Conservation (phyloP, 2,113 vertebrate genomes). For the Perccottus glenii region DNA sequence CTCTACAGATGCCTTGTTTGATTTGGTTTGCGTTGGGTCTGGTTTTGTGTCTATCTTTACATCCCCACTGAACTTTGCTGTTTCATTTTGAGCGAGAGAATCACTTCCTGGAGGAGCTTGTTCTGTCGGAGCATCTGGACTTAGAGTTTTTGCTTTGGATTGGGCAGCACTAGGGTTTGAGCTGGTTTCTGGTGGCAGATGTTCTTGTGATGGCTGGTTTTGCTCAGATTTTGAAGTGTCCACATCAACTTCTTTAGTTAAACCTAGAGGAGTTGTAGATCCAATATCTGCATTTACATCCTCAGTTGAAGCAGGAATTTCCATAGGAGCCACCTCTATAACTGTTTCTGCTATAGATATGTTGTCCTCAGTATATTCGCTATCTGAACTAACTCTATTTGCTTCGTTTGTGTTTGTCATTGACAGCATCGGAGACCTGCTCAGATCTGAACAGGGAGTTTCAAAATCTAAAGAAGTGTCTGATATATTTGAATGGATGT, state of each 20-base stretch:
- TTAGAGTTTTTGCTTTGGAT: neutral
- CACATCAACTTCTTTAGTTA: neutral
- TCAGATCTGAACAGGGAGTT: neutral
- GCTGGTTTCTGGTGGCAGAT: constrained; percentile 13
- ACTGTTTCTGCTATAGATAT: neutral
- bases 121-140: neutral
- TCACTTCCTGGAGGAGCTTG: neutral
- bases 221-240: no score
- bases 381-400: no score
- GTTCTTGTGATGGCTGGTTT: neutral
- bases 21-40: constrained; percentile 13
- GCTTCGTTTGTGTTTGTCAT: neutral
- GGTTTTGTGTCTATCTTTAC: neutral
- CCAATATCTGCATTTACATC: constrained; percentile 5
- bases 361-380: constrained; percentile 10
- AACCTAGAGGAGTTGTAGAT: constrained; percentile 12
- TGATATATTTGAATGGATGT: neutral
- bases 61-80: neutral
- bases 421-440: neutral
- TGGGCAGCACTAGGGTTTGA: neutral
- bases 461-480: neutral
- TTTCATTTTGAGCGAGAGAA: neutral
- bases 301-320: constrained; percentile 1
- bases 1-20: constrained; percentile 1
- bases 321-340: constrained; percentile 13